Evolutionary conservation across 2,888 invertebrate genomes (phyloP).

Genomic region (Camptogramma bilineatum): DNA sequence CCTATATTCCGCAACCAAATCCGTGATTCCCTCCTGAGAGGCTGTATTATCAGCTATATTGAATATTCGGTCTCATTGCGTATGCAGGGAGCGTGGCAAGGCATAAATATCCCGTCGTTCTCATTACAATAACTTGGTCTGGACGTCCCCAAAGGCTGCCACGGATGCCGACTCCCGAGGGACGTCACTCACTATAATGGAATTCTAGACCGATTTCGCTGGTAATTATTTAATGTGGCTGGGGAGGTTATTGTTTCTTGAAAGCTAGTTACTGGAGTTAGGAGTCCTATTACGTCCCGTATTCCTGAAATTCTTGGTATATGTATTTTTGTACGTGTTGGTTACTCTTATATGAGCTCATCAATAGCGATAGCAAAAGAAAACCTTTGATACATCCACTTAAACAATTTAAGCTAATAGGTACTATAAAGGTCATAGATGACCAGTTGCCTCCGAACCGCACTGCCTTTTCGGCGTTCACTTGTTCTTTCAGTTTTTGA

Average conservation of each 20-base stretch:
- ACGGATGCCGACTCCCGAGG: conserved; percentile 71
- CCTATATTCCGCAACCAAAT: conserved; percentile 19
- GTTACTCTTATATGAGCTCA: no score
- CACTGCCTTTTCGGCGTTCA: no score
- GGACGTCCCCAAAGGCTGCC: conserved; percentile 70
- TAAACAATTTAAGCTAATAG: no score
- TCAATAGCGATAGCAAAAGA: no score
- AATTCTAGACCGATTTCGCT: conserved; percentile 69
- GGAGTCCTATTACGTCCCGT: background rate
- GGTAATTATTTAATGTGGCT: conserved; percentile 64
- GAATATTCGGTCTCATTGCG: conserved; percentile 64
- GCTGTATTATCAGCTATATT: conserved; percentile 40
- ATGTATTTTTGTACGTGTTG: no score
- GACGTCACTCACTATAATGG: conserved; percentile 79
- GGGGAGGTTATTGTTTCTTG: conserved; percentile 38
- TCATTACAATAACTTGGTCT: conserved; percentile 81
- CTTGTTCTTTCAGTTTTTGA: no score
- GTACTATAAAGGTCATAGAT: no score
- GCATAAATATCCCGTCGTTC: conserved; percentile 83
- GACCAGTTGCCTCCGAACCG: no score
- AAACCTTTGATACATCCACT: no score
- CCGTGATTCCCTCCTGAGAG: conserved; percentile 24
- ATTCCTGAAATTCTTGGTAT: no score
- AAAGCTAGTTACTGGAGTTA: background rate
- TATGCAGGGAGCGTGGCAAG: conserved; percentile 77